phyloP scores from a whole-genome alignment of 1,140 invertebrate genomes.

The Brachionus plicatilis region DNA sequence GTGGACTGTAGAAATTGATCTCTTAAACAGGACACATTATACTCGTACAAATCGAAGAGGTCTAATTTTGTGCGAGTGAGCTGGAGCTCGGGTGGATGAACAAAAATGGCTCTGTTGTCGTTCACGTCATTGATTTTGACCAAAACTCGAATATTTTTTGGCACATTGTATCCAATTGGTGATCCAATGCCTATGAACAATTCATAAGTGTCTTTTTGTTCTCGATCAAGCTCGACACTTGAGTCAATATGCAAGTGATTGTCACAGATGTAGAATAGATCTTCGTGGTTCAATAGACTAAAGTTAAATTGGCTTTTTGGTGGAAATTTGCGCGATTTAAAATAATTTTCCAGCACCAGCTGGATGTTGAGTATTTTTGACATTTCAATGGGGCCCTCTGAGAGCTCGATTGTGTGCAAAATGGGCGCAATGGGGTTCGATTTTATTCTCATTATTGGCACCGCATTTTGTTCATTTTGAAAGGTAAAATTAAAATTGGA shows the following conservation, averaged over 20 bases:
- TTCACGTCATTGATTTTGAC: conserved; percentile 7
- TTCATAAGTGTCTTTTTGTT: conserved; percentile 19
- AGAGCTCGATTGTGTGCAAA: conserved; percentile 1
- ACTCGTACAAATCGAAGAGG: not conserved
- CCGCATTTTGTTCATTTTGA: not conserved
- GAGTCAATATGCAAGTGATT: not conserved
- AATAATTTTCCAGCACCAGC: not conserved
- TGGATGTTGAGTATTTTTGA: not conserved
- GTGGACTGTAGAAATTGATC: not conserved
- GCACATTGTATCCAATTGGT: not conserved
- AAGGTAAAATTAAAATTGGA: not conserved
- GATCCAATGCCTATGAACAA: not conserved
- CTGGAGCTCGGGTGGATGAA: not conserved
- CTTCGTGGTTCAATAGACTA: not conserved
- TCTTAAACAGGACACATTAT: not conserved
- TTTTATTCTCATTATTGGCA: not conserved
- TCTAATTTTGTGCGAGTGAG: not conserved
- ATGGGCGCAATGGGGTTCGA: not conserved
- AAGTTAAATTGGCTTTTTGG: not conserved
- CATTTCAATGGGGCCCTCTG: not conserved
- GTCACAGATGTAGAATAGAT: not conserved
- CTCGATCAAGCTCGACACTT: not conserved
- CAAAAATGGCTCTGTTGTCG: conserved; percentile 14
- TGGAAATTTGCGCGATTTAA: not conserved
- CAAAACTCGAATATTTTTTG: not conserved